Conservation (phyloP, 1,140 invertebrate genomes). For the Rhysida immarginata region DNA sequence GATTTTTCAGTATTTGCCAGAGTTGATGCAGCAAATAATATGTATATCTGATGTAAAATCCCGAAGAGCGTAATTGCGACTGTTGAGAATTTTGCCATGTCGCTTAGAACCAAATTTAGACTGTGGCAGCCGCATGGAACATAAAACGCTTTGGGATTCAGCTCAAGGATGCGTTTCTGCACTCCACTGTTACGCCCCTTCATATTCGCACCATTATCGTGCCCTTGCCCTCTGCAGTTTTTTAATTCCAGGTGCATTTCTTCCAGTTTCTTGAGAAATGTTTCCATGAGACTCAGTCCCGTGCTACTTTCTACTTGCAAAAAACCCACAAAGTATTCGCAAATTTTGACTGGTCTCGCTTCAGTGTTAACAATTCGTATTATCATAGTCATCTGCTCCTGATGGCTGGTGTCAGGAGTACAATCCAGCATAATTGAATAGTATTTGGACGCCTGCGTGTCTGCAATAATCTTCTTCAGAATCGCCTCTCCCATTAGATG, state of each 20-base stretch:
- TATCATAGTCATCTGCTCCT: conserved; percentile 19
- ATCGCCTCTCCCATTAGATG: background rate
- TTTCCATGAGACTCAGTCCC: conserved; percentile 11
- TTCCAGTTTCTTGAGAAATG: conserved; percentile 14
- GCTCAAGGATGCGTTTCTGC: conserved; percentile 1
- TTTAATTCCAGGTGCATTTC: conserved; percentile 13
- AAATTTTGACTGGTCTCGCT: conserved; percentile 1
- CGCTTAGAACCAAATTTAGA: conserved; percentile 14
- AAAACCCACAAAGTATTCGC: conserved; percentile 17
- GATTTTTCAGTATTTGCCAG: conserved; percentile 20
- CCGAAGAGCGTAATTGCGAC: conserved; percentile 17
- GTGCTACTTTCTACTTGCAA: conserved; percentile 8
- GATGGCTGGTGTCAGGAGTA: conserved; percentile 17
- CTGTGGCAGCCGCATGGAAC: conserved; percentile 7
- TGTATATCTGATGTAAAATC: conserved; percentile 21
- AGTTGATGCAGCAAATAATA: conserved; percentile 21
- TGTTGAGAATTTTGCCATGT: conserved; percentile 15
- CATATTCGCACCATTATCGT: conserved; percentile 12
- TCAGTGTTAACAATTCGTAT: conserved; percentile 8
- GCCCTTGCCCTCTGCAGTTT: conserved; percentile 12
- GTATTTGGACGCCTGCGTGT: conserved; percentile 13
- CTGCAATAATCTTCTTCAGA: conserved; percentile 8
- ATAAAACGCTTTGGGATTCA: conserved; percentile 9
- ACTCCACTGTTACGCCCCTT: background rate
- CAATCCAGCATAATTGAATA: conserved; percentile 20